These are phyloP conservation scores for Bombus polaris DNA, from an alignment of 1,140 invertebrate genomes.

Conservation along the genomic window DNA sequence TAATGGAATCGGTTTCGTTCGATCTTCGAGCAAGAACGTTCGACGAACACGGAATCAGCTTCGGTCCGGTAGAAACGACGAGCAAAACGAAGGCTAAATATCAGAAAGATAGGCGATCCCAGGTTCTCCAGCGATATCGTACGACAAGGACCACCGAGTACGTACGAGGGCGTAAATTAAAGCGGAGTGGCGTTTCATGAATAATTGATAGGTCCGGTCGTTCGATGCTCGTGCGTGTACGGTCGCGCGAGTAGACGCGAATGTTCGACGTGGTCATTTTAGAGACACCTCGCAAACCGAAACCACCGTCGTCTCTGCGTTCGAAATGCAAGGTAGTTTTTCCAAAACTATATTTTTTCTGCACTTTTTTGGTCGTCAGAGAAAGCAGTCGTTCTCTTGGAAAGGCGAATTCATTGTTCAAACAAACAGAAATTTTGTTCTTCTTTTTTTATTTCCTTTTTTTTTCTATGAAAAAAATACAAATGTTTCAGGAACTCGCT, in stretches of 20 bases:
- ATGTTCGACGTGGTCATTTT: neutral
- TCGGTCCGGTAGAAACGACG: too few relatives aligned
- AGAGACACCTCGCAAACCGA: neutral
- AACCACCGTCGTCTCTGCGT: neutral
- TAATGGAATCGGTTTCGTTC: neutral
- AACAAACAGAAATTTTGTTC: too few relatives aligned
- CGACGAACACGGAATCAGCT: neutral
- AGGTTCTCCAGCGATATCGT: slow-evolving; percentile 6
- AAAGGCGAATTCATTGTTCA: too few relatives aligned
- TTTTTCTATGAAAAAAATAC: too few relatives aligned
- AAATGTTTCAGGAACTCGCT: too few relatives aligned
- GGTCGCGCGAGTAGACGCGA: neutral
- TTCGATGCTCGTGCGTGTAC: slow-evolving; percentile 25
- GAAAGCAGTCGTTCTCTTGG: too few relatives aligned
- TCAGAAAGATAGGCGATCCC: slow-evolving; percentile 21
- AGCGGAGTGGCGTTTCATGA: slow-evolving; percentile 40
- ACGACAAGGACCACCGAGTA: slow-evolving; percentile 36
- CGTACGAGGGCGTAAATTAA: slow-evolving; percentile 42
- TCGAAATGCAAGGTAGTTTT: neutral
- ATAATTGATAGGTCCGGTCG: slow-evolving; percentile 44
- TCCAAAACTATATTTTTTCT: too few relatives aligned
- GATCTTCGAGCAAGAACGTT: neutral
- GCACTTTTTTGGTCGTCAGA: too few relatives aligned
- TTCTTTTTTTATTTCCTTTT: too few relatives aligned
- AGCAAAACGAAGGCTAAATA: slow-evolving; percentile 18